These are phyloP conservation scores for Sympetrum striolatum DNA, from an alignment of 2,888 invertebrate species.

Conservation along the genomic window DNA sequence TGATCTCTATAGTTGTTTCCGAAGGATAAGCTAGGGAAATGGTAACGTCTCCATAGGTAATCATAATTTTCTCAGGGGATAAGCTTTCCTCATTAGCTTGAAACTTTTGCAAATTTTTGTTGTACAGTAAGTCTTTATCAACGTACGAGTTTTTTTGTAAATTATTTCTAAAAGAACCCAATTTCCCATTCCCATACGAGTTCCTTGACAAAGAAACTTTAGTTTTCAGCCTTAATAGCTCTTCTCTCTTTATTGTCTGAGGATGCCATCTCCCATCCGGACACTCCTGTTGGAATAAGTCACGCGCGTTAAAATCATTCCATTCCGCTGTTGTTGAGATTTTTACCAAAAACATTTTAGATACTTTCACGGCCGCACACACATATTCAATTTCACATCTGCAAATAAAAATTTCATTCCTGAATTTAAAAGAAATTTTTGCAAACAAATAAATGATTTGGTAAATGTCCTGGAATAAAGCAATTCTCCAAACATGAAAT, in stretches of 20 bases:
- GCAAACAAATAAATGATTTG: neutral
- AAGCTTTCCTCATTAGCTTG: neutral
- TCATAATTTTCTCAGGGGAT: constrained; percentile 54
- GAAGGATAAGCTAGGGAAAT: constrained; percentile 58
- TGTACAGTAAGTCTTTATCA: neutral
- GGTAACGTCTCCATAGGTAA: constrained; percentile 57
- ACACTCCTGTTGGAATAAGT: constrained; percentile 32
- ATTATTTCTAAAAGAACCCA: neutral
- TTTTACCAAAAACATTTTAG: constrained; percentile 6
- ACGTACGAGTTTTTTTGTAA: neutral
- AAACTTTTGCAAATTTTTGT: neutral
- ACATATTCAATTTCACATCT: constrained; percentile 26
- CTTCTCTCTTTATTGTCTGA: constrained; percentile 28
- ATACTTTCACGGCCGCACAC: constrained; percentile 4
- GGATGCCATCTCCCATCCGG: neutral
- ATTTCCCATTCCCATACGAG: neutral
- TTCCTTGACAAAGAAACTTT: constrained; percentile 12
- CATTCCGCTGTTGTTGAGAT: neutral
- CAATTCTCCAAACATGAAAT: neutral
- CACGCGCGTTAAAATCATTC: constrained; percentile 32
- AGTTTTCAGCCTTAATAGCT: constrained; percentile 11
- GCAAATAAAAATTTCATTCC: neutral
- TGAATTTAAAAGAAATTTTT: neutral
- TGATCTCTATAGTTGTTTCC: constrained; percentile 56
- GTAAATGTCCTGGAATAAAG: neutral